Evolutionary conservation across 1,140 invertebrate species (phyloP).

Genomic region (Aphis gossypii): DNA sequence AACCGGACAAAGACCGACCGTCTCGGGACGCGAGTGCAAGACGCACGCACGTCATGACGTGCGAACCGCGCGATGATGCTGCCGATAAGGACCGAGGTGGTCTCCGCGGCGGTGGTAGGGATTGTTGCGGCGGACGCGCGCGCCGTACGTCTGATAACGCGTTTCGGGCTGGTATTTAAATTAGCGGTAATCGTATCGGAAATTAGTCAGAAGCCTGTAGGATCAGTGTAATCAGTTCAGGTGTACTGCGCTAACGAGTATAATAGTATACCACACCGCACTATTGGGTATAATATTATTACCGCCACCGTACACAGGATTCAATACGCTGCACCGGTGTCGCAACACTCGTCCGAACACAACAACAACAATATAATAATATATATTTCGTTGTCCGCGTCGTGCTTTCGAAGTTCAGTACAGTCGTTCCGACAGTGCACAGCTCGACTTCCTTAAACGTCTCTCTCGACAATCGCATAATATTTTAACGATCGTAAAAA

Average conservation of each 20-base stretch:
- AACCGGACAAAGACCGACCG: slow-evolving; percentile 31
- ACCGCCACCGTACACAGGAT: background rate
- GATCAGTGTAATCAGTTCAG: slow-evolving; percentile 53
- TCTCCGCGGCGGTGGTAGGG: background rate
- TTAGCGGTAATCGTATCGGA: background rate
- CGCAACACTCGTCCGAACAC: background rate
- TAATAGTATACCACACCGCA: background rate
- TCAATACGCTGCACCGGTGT: background rate
- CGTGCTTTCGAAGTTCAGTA: background rate
- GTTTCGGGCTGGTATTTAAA: slow-evolving; percentile 31
- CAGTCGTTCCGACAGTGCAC: background rate
- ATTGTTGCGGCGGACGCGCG: background rate
- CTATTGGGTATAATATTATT: background rate
- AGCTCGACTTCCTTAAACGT: background rate
- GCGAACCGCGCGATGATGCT: background rate
- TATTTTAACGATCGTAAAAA: too few species aligned
- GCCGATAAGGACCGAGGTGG: background rate
- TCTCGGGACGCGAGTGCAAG: background rate
- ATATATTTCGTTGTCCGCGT: background rate
- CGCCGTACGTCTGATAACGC: background rate
- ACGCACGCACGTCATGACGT: background rate
- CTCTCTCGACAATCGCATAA: too few species aligned
- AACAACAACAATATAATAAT: background rate
- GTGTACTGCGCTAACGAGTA: background rate
- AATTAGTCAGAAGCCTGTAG: slow-evolving; percentile 43